Base-by-base conservation (phyloP, 2,888 invertebrate species). In the Drosophila paranaensis region DNA sequence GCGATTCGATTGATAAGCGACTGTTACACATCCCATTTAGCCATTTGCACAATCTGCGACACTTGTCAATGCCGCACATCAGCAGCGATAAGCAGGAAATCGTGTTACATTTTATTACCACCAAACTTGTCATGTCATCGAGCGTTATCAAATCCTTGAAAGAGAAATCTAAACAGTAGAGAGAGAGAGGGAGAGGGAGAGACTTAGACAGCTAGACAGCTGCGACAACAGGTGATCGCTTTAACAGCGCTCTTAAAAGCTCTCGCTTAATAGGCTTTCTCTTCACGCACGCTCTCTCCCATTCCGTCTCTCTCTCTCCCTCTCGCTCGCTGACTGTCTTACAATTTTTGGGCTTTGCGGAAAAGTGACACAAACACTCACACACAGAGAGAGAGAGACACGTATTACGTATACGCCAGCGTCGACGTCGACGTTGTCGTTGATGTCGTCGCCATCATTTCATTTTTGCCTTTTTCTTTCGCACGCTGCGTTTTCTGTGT, bases 311-410 rank as follows among this genome's bases (percentile, higher is more conserved):
- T 53, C 25, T 25, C 16, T 39, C 40, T 20, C 43, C 35, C 6
- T 39, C 10, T 5, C 50, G 60, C 57, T 60, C 67, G 66, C 76
- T 20, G 20, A 57, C 60, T 62, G 67, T 75, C 75, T 82, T 60
- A 66, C 72, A 53, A 71, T 75, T 81, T 83, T 77, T 83, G 68
- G 87, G 76, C 79, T 84, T 86, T 85, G 83, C 85, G 88, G 85
- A 85, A 85, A 87, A 87, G 73, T 81, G 69, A 67, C 66, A 63
- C 71, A 70, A 68, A 77, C 45, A 64, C 33, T 54, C 30, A 54
- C 39, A 60, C 48, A 51, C 53, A n/a, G n/a, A n/a, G n/a, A n/a
- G n/a, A n/a, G n/a, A n/a, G n/a, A n/a, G n/a, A n/a, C n/a, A n/a
- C 53, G 48, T 58, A 86, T 86, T 79, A 83, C 79, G 81, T 81